Evolutionary conservation across 2,888 invertebrate species (phyloP).

Genomic region (Cosmorhoe ocellata): DNA sequence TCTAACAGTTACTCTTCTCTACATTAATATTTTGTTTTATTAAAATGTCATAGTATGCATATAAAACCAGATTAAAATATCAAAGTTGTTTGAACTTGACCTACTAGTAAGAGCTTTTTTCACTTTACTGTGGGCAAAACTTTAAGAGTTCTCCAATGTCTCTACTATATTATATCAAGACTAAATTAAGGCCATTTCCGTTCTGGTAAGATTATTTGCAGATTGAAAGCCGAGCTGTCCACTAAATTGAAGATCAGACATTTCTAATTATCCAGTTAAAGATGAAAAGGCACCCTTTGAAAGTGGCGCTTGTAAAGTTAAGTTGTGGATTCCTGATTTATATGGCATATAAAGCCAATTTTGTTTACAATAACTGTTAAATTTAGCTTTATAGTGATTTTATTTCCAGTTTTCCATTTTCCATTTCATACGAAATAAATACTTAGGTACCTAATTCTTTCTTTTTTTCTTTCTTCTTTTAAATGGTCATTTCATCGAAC

Average conservation of each 20-base stretch:
- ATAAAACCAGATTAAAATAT: constrained; percentile 9
- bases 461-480: no score
- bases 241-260: constrained; percentile 19
- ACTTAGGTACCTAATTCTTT: no score
- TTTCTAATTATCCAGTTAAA: constrained; percentile 25
- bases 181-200: constrained; percentile 23
- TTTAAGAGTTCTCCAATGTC: no score
- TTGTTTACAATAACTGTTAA: no score
- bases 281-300: constrained; percentile 9
- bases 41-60: constrained; percentile 21
- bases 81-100: constrained; percentile 16
- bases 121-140: no score
- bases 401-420: no score
- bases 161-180: constrained; percentile 15
- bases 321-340: no score
- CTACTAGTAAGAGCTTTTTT: background rate
- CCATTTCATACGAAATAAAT: no score
- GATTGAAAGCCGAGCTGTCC: constrained; percentile 19
- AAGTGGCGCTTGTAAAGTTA: constrained; percentile 8
- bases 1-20: constrained; percentile 47
- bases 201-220: constrained; percentile 19
- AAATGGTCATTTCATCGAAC: no score
- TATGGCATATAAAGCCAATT: no score
- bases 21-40: constrained; percentile 30
- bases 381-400: no score